Percentiles rank a stretch among this genome's conserved stretches.
phyloP scores from a whole-genome alignment of 2,797 vertebrate species.

The Siniperca undulata region DNA sequence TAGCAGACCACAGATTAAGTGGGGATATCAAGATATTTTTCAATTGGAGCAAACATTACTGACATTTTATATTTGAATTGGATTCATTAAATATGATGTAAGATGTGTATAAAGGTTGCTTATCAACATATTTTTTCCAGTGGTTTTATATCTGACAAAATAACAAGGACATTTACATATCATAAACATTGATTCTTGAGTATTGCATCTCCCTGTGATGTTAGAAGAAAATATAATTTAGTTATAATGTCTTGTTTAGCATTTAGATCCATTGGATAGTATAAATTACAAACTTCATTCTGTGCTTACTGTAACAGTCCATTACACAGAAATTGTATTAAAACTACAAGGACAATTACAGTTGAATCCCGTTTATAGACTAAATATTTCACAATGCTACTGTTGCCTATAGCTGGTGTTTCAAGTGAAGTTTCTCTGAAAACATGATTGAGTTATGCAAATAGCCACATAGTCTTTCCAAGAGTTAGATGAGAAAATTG shows the following conservation, averaged over 20 bases:
- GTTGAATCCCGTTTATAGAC: conserved; percentile 6
- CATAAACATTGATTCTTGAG: conserved; percentile 32
- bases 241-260: conserved; percentile 36
- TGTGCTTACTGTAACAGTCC: conserved; percentile 17
- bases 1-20: conserved; percentile 61
- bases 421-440: not conserved
- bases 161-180: conserved; percentile 66
- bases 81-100: conserved; percentile 83
- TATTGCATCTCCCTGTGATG: conserved; percentile 36
- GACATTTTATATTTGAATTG: conserved; percentile 82
- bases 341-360: not conserved
- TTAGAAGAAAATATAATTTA: conserved; percentile 40
- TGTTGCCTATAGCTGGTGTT: not conserved
- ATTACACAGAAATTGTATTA: conserved; percentile 12
- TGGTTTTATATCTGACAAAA: conserved; percentile 72
- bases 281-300: conserved; percentile 8
- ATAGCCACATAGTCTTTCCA: not conserved
- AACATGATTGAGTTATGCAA: not conserved
- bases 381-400: not conserved
- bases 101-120: conserved; percentile 81
- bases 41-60: conserved; percentile 76
- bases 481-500: not conserved
- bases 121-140: conserved; percentile 83
- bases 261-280: conserved; percentile 18
- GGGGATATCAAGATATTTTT: conserved; percentile 76